phyloP scores from a whole-genome alignment of 1,140 invertebrate species.

The Philotrypesis tridentata region DNA sequence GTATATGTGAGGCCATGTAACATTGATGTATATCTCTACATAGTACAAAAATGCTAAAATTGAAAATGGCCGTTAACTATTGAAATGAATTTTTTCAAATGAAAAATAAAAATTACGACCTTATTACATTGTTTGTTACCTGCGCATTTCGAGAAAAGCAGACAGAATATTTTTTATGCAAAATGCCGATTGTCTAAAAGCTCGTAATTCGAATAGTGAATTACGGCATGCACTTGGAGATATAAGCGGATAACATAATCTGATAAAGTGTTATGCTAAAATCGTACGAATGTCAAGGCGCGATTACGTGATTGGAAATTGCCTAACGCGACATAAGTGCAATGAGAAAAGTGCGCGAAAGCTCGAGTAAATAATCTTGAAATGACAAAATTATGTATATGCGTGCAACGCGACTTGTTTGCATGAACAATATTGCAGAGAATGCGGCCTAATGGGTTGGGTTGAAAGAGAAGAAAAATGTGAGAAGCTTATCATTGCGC shows the following conservation, averaged over 20 bases:
- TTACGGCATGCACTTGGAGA: not conserved
- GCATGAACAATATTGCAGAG: not conserved
- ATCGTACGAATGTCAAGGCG: not conserved
- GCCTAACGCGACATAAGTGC: not conserved
- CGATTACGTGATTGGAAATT: not conserved
- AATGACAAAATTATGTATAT: not conserved
- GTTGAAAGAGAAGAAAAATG: constrained; percentile 2
- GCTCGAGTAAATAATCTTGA: not conserved
- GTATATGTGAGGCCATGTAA: too few species aligned
- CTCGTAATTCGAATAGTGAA: not conserved
- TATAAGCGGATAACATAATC: not conserved
- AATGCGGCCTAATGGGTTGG: not conserved
- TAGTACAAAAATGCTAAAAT: too few species aligned
- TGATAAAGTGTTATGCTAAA: not conserved
- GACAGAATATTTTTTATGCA: not conserved
- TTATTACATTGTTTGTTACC: too few species aligned
- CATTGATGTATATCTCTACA: too few species aligned
- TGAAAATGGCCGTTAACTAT: too few species aligned
- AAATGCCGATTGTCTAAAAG: not conserved
- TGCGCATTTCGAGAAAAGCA: too few species aligned
- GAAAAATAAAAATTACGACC: too few species aligned
- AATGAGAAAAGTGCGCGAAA: too few species aligned
- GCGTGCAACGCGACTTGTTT: not conserved
- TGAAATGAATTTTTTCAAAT: too few species aligned
- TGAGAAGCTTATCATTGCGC: constrained; percentile 1